These are phyloP conservation scores for Chaunax sp. DNA, from an alignment of 2,797 vertebrate genomes.

Conservation along the genomic window DNA sequence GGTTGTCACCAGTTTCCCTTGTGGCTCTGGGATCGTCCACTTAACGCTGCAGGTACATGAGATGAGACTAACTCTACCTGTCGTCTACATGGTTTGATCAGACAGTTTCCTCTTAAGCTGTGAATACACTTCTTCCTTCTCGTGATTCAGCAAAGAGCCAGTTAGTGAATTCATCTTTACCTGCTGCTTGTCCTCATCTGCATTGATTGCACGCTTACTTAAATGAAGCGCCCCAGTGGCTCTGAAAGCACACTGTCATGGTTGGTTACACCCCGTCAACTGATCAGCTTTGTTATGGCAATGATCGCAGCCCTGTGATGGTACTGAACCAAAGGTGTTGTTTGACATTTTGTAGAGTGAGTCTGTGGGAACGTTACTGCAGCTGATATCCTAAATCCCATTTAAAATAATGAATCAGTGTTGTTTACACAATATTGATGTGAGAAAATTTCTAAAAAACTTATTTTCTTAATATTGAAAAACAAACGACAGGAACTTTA, in stretches of 20 bases:
- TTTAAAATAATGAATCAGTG: constrained; percentile 15
- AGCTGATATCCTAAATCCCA: constrained; percentile 6
- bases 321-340: constrained; percentile 24
- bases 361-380: constrained; percentile 6
- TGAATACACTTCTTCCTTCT: constrained; percentile 1
- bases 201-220: constrained; percentile 73
- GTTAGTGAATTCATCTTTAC: constrained; percentile 49
- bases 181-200: constrained; percentile 56
- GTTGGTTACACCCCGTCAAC: constrained; percentile 70
- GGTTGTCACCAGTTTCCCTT: constrained; percentile 33
- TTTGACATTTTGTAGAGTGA: constrained; percentile 35
- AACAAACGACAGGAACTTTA: too few species aligned
- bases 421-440: too few species aligned
- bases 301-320: constrained; percentile 46
- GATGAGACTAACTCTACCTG: constrained; percentile 3
- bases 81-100: constrained; percentile 25
- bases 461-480: too few species aligned
- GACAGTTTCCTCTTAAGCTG: not conserved
- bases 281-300: constrained; percentile 62
- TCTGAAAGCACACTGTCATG: constrained; percentile 69
- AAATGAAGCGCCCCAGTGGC: constrained; percentile 70
- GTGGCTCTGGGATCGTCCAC: constrained; percentile 11
- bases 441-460: too few species aligned
- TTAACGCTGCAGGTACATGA: constrained; percentile 13
- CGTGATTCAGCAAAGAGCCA: constrained; percentile 24